Base-by-base conservation (phyloP, 2,113 vertebrate species). In the Poeciliopsis occidentalis region DNA sequence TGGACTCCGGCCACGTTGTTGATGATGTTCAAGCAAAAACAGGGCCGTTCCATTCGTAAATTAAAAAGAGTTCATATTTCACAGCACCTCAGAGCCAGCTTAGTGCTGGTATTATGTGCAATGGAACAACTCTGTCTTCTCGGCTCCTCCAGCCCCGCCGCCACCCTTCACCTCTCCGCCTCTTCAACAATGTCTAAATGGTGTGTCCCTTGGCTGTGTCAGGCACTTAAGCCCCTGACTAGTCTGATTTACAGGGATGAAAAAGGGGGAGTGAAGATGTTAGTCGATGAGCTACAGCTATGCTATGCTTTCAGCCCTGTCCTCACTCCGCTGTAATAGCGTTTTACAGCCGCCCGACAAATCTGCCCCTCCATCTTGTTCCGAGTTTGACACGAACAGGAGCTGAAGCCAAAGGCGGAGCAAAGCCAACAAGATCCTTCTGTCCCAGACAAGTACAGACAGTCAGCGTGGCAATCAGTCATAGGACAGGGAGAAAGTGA, bases 211-310 rank as follows among this genome's bases (percentile, higher is more conserved):
- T 65, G 84, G 87, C 87, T 74, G 85, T 47, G 73, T 85, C 77
- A 76, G 82, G 65, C 82, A 75, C 88, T 89, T 91, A 85, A 88
- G 81, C 70, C 79, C 69, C 84, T 76, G 87, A 82, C 87, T 74
- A 37, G 72, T 72, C 85, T 92, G 89, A 92, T 91, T 92, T 85
- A 91, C 81, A 80, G 76, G 84, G 85, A 90, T 80, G 82, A 87
- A 88, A 86, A 87, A 57, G 80, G 79, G 51, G 80, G 80, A 89
- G 84, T 89, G 85, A 78, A 88, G 84, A 86, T 86, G 82, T 82
- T 85, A 75, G 85, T 81, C 62, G 78, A 88, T 90, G 89, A 92
- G 83, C 88, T 84, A 83, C 79, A 83, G 88, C 88, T 78, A 85
- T 66, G 81, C 80, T 84, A 63, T 61, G 78, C 79, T 87, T 87